Percentiles rank a stretch among this genome's conserved stretches.
Conservation (phyloP, 2,797 vertebrate species). For the Crenichthys baileyi region DNA sequence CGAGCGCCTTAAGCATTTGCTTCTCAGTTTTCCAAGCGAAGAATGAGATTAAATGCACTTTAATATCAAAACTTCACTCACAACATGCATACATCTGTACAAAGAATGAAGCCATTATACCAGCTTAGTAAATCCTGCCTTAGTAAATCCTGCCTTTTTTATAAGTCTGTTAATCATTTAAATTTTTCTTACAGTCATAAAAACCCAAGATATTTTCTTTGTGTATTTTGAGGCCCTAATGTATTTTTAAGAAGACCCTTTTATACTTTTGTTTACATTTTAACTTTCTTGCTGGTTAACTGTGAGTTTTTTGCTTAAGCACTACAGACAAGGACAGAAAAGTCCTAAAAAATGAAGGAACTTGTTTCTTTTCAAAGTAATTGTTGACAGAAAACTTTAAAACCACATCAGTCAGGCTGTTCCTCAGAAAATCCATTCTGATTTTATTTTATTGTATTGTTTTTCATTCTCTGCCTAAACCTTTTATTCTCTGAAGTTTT, state of each 20-base stretch:
- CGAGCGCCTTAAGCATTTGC: conserved; percentile 28
- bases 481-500: conserved; percentile 27
- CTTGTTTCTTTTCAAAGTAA: not conserved
- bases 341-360: not conserved
- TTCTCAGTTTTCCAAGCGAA: not conserved
- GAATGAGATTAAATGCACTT: conserved; percentile 6
- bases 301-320: not conserved
- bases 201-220: not conserved
- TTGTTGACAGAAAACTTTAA: conserved; percentile 4
- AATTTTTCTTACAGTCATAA: not conserved
- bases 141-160: too few species aligned
- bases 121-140: not conserved
- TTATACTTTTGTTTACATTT: not conserved
- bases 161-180: not conserved
- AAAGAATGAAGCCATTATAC: not conserved
- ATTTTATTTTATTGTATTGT: conserved; percentile 2
- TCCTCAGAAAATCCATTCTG: conserved; percentile 1
- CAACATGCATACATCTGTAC: not conserved
- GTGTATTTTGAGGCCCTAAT: not conserved
- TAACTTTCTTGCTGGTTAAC: not conserved
- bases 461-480: conserved; percentile 10
- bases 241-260: not conserved
- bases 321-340: not conserved
- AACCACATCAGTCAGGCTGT: not conserved
- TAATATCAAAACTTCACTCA: not conserved